phyloP scores from a whole-genome alignment of 2,888 invertebrate genomes.

The Aplocera efformata region DNA sequence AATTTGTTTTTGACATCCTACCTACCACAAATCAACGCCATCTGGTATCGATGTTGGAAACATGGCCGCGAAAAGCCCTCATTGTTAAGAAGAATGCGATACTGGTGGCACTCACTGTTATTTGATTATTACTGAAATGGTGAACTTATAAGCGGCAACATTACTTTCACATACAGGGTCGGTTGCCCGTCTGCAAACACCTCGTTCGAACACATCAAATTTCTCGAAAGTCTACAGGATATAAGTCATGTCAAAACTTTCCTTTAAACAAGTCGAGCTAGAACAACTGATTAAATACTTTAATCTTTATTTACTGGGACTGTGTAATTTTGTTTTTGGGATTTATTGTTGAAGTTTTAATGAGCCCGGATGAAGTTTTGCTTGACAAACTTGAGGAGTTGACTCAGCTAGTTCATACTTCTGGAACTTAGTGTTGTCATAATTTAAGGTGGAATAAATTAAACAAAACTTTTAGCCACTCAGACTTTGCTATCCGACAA shows the following conservation, averaged over 20 bases:
- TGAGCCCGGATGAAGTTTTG: slow-evolving; percentile 48
- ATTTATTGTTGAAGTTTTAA: slow-evolving; percentile 71
- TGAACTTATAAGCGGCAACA: too few species aligned
- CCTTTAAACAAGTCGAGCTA: slow-evolving; percentile 52
- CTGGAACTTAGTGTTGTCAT: background rate
- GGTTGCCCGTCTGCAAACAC: too few species aligned
- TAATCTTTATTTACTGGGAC: slow-evolving; percentile 73
- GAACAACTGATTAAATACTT: slow-evolving; percentile 72
- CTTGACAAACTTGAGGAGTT: slow-evolving; percentile 26
- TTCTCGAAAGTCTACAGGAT: slow-evolving; percentile 30
- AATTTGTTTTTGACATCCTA: too few species aligned
- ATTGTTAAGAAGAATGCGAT: too few species aligned
- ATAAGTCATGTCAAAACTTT: slow-evolving; percentile 73
- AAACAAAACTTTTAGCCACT: background rate
- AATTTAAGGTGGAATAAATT: slow-evolving; percentile 2
- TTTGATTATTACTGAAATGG: too few species aligned
- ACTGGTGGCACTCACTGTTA: too few species aligned
- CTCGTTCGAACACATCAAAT: slow-evolving; percentile 4
- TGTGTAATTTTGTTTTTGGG: slow-evolving; percentile 59
- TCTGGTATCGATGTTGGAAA: too few species aligned
- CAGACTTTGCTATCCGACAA: slow-evolving; percentile 1
- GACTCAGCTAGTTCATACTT: slow-evolving; percentile 11
- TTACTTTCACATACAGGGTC: too few species aligned
- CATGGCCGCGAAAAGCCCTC: too few species aligned
- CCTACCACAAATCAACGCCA: too few species aligned